Evolutionary conservation across 2,888 invertebrate genomes (phyloP), one percentile per base, ranked within the genome.

Genomic region (Meliscaeva auricollis): DNA sequence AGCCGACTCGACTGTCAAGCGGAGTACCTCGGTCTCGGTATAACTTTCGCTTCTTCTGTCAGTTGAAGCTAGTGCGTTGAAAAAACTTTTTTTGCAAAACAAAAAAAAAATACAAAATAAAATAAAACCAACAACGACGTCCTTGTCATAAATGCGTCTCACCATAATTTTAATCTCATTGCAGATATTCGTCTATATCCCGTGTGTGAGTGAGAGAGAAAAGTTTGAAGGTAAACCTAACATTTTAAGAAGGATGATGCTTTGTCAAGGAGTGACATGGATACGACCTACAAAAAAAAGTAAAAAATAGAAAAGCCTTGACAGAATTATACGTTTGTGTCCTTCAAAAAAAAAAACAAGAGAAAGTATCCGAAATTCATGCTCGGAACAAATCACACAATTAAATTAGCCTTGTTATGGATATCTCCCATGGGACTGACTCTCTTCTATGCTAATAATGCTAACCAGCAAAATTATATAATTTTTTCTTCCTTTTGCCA

Each of bases 371-470:
- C 44, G 9, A 52, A 8, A 68, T 30, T 30, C 84, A 68, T 75
- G 44, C 50, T 75, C 35, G 58, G 58, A 76, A 84, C 80, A 84
- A 84, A 80, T 84, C 84, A 76, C 72, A 60, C 79, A 80, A 80
- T 84, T 84, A 75, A 84, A 84, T 84, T 84, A 84, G 80, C 84
- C 75, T 80, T 80, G 75, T 84, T 72, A 84, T 60, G 84, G 48
- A 66, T 66, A 84, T 75, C 72, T 68, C 84, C 80, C 84, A 22
- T 48, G 80, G 84, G 84, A 80, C 52, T n/a, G 32, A 32, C 32
- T 32, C n/a, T 72, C 30, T 52, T 78, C 68, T 35, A 4, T 44
- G 3, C 26, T 9, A 72, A 30, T 60, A 26, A 4, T 44, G 3
- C 26, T 9, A 72, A 30, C 20, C 41, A 54, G 26, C 35, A 48